Evolutionary conservation across 2,113 vertebrate genomes (phyloP).

Genomic region (Misgurnus anguillicaudatus): DNA sequence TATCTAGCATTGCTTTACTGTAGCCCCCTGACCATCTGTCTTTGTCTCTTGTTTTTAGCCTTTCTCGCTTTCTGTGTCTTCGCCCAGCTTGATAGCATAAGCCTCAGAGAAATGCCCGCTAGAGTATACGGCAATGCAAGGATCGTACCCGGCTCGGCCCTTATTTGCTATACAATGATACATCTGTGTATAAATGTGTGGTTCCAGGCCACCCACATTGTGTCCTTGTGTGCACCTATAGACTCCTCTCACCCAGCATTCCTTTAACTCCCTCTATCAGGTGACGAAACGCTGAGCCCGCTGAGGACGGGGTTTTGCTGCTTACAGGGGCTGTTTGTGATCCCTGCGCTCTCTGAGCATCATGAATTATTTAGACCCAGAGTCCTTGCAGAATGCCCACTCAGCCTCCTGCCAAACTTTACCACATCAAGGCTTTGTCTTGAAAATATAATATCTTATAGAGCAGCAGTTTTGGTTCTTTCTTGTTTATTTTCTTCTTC

Average conservation of each 20-base stretch:
- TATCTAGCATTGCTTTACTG: slow-evolving; percentile 28
- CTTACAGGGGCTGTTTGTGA: slow-evolving; percentile 19
- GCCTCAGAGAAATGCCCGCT: slow-evolving; percentile 35
- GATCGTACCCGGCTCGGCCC: slow-evolving; percentile 8
- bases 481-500: not conserved
- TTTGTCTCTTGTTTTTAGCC: slow-evolving; percentile 3
- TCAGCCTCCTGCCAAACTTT: slow-evolving; percentile 18
- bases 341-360: slow-evolving; percentile 6
- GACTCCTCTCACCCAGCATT: slow-evolving; percentile 10
- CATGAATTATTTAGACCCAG: slow-evolving; percentile 24
- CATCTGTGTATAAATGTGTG: slow-evolving; percentile 14
- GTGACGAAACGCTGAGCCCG: slow-evolving; percentile 4
- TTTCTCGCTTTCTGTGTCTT: not conserved
- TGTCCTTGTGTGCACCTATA: slow-evolving; percentile 28
- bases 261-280: slow-evolving; percentile 2
- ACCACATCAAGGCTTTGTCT: slow-evolving; percentile 36
- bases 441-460: slow-evolving; percentile 11
- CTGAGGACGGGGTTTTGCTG: not conserved
- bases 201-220: slow-evolving; percentile 41
- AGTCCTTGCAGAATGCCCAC: slow-evolving; percentile 34
- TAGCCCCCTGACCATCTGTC: slow-evolving; percentile 1
- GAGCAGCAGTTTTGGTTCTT: not conserved
- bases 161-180: slow-evolving; percentile 39
- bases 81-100: slow-evolving; percentile 26
- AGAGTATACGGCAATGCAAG: slow-evolving; percentile 2